A percentile compares a stretch with the other conserved stretches of the same genome.
Conservation (phyloP, 2,797 vertebrate species). For the Bryconaethiops microstoma region DNA sequence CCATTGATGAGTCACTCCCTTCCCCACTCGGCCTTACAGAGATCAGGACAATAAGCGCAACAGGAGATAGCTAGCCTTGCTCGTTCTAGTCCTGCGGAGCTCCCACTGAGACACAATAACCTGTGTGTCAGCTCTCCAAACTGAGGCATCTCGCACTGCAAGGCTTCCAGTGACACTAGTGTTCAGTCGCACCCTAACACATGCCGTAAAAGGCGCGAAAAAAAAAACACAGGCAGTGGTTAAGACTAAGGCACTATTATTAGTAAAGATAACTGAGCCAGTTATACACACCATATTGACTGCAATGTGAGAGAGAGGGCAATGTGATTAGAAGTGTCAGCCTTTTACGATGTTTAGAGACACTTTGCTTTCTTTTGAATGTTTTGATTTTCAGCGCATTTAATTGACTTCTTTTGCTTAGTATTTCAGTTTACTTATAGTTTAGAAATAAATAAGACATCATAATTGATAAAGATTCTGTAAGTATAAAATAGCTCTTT, state of each 20-base stretch:
- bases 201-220: conserved; percentile 19
- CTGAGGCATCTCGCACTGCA: conserved; percentile 51
- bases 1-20: conserved; percentile 66
- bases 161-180: conserved; percentile 10
- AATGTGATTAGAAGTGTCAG: not conserved
- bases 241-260: not conserved
- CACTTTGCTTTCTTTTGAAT: not conserved
- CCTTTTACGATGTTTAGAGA: not conserved
- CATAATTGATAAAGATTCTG: too few species aligned
- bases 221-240: not conserved
- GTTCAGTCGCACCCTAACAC: conserved; percentile 24
- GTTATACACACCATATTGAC: not conserved
- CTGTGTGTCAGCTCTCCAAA: conserved; percentile 47
- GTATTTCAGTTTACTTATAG: too few species aligned
- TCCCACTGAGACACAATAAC: conserved; percentile 44
- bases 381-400: not conserved
- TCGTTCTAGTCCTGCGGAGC: conserved; percentile 24
- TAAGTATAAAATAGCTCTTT: too few species aligned
- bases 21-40: conserved; percentile 46
- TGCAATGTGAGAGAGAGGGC: not conserved
- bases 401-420: too few species aligned
- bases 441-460: too few species aligned
- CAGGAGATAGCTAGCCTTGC: conserved; percentile 33
- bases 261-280: not conserved
- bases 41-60: conserved; percentile 50